Evolutionary conservation across 1,140 invertebrate genomes (phyloP), one percentile per base, ranked within the genome.

Genomic region (Berghia stephanieae): DNA sequence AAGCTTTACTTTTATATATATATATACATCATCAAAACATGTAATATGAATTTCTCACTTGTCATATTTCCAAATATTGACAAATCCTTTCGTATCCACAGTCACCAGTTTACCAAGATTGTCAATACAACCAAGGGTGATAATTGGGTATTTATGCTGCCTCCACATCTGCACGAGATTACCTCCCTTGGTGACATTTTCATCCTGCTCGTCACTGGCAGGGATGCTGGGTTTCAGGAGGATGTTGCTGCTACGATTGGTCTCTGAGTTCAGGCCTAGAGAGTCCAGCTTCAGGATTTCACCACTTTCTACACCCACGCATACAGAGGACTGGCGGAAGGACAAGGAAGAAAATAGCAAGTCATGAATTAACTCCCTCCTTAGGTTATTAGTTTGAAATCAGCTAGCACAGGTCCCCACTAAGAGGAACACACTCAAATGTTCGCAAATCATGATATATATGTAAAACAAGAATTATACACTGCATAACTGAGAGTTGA

Each of bases 11-110:
- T n/a, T 18, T 67, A 21, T 21, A 36, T 21, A 16, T 67, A 13
- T 66, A 8, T 75, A 3, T 34, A 49, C 18, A 55, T 55, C 36
- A n/a, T 52, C 18, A n/a, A 1, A 73, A 55, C 2, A 6, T 36
- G 6, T 68, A 24, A 66, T 38, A 67, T 8, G 10, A 57, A 38
- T 55, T 8, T 74, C 77, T 68, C 44, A 86, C 85, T 57, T 81
- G 34, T 80, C 74, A 74, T 83, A 84, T 71, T 79, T 84, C 85
- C 85, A 86, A 18, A 83, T 75, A 57, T 78, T 80, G 68, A 86
- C 84, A 60, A 75, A 84, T 3, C 83, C 85, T 16, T 80, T 57
- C 10, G 75, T 55, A 75, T 86, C 85, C 1, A 86, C 82, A 16
- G 80, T 83, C 13, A 85, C 74, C 67, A 86, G 77, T 13, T 80